phyloP scores from a whole-genome alignment of 2,888 invertebrate genomes.

The Allolobophora icterica region DNA sequence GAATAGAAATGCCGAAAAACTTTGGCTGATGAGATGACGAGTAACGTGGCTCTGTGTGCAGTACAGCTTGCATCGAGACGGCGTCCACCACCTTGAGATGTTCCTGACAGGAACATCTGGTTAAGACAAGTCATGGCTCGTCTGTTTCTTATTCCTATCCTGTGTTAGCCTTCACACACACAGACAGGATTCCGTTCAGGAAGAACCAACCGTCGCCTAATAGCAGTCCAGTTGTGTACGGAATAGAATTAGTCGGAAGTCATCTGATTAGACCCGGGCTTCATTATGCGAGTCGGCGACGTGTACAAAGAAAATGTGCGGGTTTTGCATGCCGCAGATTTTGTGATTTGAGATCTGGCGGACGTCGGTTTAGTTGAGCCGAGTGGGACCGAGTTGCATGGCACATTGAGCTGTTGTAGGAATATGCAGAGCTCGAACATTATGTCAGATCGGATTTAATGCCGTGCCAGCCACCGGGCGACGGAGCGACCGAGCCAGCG shows the following conservation, averaged over 20 bases:
- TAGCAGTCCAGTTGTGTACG: not conserved
- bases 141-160: not conserved
- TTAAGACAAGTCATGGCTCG: not conserved
- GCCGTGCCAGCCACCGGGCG: not conserved
- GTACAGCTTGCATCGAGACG: not conserved
- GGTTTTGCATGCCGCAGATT: not conserved
- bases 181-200: not conserved
- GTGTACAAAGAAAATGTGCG: not conserved
- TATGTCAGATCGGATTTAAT: not conserved
- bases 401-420: not conserved
- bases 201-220: not conserved
- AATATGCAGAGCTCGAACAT: not conserved
- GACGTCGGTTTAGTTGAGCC: too few relatives aligned
- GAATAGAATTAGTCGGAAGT: not conserved
- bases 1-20: not conserved
- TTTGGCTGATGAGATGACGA: not conserved
- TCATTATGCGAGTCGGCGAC: not conserved
- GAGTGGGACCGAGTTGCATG: too few relatives aligned
- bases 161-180: not conserved
- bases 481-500: not conserved
- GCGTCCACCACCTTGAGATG: constrained; percentile 17
- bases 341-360: not conserved
- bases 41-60: not conserved
- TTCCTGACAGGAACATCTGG: not conserved
- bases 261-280: not conserved